Percentiles rank a stretch among this genome's conserved stretches.
Evolutionary conservation across 1,140 invertebrate genomes (phyloP).

Genomic region (Drosophila kurseongensis): DNA sequence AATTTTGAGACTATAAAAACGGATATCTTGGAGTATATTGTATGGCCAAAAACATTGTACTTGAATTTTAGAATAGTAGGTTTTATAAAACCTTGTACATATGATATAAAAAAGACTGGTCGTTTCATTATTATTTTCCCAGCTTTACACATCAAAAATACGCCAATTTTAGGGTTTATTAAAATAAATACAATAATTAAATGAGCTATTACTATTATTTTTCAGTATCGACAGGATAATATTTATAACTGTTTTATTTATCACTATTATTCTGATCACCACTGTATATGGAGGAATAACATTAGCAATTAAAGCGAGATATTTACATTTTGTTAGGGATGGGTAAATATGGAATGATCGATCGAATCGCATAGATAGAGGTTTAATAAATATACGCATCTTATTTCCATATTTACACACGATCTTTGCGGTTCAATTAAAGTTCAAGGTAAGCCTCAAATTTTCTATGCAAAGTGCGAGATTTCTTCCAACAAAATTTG

Average conservation of each 20-base stretch:
- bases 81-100: too few relatives aligned
- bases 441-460: conserved; percentile 57
- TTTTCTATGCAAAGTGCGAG: conserved; percentile 59
- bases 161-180: too few relatives aligned
- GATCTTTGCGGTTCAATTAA: conserved; percentile 44
- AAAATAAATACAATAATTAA: too few relatives aligned
- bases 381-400: conserved; percentile 15
- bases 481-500: conserved; percentile 30
- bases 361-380: conserved; percentile 16
- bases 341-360: conserved; percentile 9
- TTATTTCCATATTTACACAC: conserved; percentile 41
- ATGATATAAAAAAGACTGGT: too few relatives aligned
- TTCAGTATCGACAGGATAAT: background rate
- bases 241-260: too few relatives aligned
- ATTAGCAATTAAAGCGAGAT: conserved; percentile 65
- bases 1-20: too few relatives aligned
- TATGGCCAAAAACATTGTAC: too few relatives aligned
- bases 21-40: too few relatives aligned
- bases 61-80: too few relatives aligned
- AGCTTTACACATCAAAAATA: too few relatives aligned
- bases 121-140: background rate
- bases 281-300: conserved; percentile 48
- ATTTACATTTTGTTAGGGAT: conserved; percentile 38
- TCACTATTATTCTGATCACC: background rate
- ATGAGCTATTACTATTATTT: background rate